Conservation (phyloP, 2,888 invertebrate species). For the Flabesymbios commensalis region DNA sequence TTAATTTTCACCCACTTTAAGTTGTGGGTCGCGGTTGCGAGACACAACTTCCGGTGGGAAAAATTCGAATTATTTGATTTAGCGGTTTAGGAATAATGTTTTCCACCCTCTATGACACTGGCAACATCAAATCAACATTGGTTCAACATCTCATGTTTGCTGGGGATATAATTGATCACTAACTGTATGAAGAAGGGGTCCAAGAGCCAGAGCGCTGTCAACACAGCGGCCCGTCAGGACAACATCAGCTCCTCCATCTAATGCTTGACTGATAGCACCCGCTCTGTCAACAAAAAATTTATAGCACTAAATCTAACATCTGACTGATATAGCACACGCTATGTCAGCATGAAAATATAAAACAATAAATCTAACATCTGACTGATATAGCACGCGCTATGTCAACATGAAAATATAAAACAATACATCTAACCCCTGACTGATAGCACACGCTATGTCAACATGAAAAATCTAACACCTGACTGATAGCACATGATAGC, state of each 20-base stretch:
- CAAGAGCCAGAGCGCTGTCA: conserved; percentile 64
- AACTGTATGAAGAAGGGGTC: conserved; percentile 62
- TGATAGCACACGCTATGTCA: background rate
- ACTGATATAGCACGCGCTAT: background rate
- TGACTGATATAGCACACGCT: background rate
- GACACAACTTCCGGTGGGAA: too few relatives aligned
- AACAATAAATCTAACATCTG: background rate
- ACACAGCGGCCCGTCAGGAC: conserved; percentile 65
- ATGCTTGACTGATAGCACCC: conserved; percentile 61
- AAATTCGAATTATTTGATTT: too few relatives aligned
- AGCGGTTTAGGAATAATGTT: too few relatives aligned
- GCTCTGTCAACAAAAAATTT: conserved; percentile 51
- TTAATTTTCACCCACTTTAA: too few relatives aligned
- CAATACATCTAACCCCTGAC: background rate
- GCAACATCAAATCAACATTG: too few relatives aligned
- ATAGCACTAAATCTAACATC: background rate
- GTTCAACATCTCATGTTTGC: too few relatives aligned
- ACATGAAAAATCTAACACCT: too few relatives aligned
- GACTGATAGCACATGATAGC: too few relatives aligned
- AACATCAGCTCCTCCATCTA: conserved; percentile 64
- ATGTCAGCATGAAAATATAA: background rate
- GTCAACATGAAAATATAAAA: background rate
- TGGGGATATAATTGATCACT: too few relatives aligned
- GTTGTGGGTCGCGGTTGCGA: too few relatives aligned
- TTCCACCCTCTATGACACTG: too few relatives aligned